These are phyloP conservation scores for Drosophila putrida DNA, from an alignment of 2,888 invertebrate genomes.

Conservation along the genomic window DNA sequence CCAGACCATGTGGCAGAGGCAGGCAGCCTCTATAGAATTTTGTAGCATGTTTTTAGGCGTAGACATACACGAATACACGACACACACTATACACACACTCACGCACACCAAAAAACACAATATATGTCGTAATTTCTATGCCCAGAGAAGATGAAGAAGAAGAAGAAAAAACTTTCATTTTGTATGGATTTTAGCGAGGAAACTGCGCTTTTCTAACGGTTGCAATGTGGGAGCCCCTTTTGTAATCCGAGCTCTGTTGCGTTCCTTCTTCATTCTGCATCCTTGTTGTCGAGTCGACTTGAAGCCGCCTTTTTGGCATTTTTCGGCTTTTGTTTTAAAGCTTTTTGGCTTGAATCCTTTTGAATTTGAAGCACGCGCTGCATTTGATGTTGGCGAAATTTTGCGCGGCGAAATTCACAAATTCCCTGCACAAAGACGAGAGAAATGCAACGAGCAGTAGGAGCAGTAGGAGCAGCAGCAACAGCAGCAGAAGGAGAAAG, in stretches of 20 bases:
- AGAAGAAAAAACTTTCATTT: conserved; percentile 64
- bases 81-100: conserved; percentile 21
- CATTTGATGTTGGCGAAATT: conserved; percentile 74
- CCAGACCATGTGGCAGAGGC: conserved; percentile 27
- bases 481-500: neutral
- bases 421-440: conserved; percentile 62
- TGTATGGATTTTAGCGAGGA: conserved; percentile 51
- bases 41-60: conserved; percentile 58
- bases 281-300: conserved; percentile 43
- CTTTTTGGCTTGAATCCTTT: conserved; percentile 67
- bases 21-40: conserved; percentile 66
- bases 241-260: conserved; percentile 28
- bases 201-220: conserved; percentile 50
- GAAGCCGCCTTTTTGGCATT: conserved; percentile 53
- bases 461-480: conserved; percentile 5
- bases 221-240: conserved; percentile 36
- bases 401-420: conserved; percentile 66
- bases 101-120: conserved; percentile 25
- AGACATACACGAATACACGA: conserved; percentile 25
- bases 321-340: conserved; percentile 65
- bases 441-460: conserved; percentile 56
- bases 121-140: conserved; percentile 55
- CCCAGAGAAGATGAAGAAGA: conserved; percentile 16
- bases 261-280: conserved; percentile 18
- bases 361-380: conserved; percentile 65